phyloP scores from a whole-genome alignment of 1,140 invertebrate species.

The Drosophila nigrodunni region DNA sequence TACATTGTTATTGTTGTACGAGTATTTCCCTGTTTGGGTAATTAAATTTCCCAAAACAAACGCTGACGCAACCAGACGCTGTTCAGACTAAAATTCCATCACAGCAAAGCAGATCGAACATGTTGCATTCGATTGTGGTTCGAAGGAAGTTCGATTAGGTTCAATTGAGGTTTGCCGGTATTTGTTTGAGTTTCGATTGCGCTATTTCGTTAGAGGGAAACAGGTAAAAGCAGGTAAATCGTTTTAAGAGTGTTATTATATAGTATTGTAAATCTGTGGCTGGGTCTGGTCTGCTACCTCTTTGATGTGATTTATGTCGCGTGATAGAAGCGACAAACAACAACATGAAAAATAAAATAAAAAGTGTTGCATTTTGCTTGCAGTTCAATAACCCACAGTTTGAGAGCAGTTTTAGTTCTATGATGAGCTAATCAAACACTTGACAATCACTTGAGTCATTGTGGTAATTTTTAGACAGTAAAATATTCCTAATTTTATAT shows the following conservation, averaged over 20 bases:
- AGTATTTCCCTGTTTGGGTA: conserved; percentile 22
- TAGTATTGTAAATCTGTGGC: conserved; percentile 27
- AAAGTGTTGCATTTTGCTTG: conserved; percentile 48
- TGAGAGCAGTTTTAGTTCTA: conserved; percentile 31
- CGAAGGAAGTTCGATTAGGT: neutral
- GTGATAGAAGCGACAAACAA: conserved; percentile 27
- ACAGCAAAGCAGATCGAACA: conserved; percentile 36
- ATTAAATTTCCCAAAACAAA: conserved; percentile 64
- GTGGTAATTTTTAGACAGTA: conserved; percentile 15
- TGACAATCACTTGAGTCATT: conserved; percentile 61
- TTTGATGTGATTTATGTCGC: conserved; percentile 53
- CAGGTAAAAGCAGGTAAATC: conserved; percentile 39
- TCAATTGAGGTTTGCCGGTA: conserved; percentile 16
- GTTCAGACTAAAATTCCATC: conserved; percentile 32
- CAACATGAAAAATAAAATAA: too few species aligned
- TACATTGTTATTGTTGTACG: neutral
- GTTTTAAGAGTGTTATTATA: conserved; percentile 26
- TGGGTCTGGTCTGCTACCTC: conserved; percentile 37
- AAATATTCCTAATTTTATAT: conserved; percentile 26
- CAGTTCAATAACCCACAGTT: conserved; percentile 53
- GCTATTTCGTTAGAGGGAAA: neutral
- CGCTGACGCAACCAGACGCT: conserved; percentile 26
- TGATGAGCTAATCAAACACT: conserved; percentile 42
- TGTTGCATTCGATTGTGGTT: conserved; percentile 9
- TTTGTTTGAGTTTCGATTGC: conserved; percentile 17